Evolutionary conservation across 1,140 invertebrate genomes (phyloP).

Genomic region (Pseudomyrmex dendroicus): DNA sequence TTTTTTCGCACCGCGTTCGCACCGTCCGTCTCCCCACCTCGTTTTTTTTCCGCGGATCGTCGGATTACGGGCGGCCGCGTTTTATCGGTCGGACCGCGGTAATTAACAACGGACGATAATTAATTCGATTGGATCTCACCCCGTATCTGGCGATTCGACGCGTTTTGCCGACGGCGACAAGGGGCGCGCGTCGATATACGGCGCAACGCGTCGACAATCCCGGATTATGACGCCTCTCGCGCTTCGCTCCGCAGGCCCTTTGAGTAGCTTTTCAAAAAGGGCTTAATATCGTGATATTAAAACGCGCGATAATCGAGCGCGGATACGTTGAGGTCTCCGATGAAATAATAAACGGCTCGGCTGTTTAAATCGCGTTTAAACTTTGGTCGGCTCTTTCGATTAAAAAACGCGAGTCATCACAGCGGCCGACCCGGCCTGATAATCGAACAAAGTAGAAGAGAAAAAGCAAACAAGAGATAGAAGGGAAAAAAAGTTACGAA

Average conservation of each 20-base stretch:
- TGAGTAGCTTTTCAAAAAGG: conserved; percentile 58
- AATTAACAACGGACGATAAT: conserved; percentile 80
- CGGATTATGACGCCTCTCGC: conserved; percentile 54
- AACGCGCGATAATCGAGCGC: conserved; percentile 48
- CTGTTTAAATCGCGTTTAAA: conserved; percentile 53
- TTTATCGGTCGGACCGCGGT: conserved; percentile 77
- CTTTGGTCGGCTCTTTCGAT: conserved; percentile 31
- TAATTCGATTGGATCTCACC: conserved; percentile 81
- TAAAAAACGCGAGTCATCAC: conserved; percentile 32
- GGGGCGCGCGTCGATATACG: conserved; percentile 36
- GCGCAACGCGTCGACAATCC: conserved; percentile 46
- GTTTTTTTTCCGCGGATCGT: conserved; percentile 39
- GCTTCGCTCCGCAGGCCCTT: conserved; percentile 31
- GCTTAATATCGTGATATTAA: conserved; percentile 59
- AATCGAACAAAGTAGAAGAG: neutral
- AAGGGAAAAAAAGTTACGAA: neutral
- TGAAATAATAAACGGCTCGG: conserved; percentile 52
- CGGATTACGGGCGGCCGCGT: conserved; percentile 61
- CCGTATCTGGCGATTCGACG: conserved; percentile 67
- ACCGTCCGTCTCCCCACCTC: conserved; percentile 1
- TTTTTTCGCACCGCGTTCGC: conserved; percentile 51
- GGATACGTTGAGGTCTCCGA: conserved; percentile 34
- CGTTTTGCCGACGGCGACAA: conserved; percentile 70
- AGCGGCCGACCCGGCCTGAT: neutral
- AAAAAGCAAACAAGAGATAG: neutral